Evolutionary conservation across 2,888 invertebrate genomes (phyloP).

Genomic region (Melitaea athalia): DNA sequence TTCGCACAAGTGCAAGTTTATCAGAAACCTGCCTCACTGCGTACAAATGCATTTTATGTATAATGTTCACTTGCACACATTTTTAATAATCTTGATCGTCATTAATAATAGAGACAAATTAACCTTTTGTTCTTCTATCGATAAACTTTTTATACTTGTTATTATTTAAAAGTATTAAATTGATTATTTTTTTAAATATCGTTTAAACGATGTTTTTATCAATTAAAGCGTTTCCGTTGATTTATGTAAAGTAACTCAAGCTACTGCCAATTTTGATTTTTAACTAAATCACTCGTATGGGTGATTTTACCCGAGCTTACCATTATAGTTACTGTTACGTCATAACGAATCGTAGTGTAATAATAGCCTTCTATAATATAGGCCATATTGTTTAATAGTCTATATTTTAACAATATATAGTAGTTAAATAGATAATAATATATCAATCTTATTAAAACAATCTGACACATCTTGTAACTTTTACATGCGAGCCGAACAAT

Average conservation of each 20-base stretch:
- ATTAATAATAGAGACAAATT: slow-evolving; percentile 14
- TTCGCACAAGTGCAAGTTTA: slow-evolving; percentile 35
- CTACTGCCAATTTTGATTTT: not conserved
- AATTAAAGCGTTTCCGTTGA: not conserved
- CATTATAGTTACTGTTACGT: no score
- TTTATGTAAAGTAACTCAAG: not conserved
- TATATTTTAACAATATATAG: no score
- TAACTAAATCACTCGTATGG: no score
- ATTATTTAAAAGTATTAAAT: not conserved
- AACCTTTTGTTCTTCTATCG: not conserved
- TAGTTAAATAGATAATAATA: no score
- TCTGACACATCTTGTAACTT: no score
- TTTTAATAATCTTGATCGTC: slow-evolving; percentile 16
- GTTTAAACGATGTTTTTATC: not conserved
- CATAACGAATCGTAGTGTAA: no score
- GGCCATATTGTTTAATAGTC: no score
- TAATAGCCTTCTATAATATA: no score
- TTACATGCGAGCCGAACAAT: no score
- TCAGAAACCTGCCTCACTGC: slow-evolving; percentile 34
- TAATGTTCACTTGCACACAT: slow-evolving; percentile 24
- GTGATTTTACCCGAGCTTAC: no score
- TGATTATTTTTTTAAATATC: not conserved
- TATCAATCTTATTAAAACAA: no score
- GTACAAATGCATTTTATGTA: slow-evolving; percentile 34
- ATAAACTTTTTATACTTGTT: not conserved